These are phyloP conservation scores for Drosophila barbarae DNA, from an alignment of 2,888 invertebrate genomes.

Conservation along the genomic window DNA sequence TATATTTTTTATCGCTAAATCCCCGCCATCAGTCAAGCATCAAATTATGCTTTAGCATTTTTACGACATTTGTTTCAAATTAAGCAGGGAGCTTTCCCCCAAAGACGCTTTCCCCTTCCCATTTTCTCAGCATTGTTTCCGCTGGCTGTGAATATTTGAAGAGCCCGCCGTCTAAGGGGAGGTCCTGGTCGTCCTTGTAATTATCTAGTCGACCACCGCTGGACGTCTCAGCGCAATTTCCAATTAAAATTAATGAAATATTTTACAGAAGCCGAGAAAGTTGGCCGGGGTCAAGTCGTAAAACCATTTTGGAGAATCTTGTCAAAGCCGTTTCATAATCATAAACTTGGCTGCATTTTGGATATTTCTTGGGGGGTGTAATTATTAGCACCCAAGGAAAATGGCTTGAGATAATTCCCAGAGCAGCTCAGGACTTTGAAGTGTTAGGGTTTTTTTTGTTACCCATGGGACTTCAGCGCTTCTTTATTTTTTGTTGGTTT, in stretches of 20 bases:
- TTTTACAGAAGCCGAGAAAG: constrained; percentile 52
- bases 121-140: constrained; percentile 37
- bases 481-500: constrained; percentile 14
- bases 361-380: constrained; percentile 37
- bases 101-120: constrained; percentile 40
- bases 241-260: constrained; percentile 80
- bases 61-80: constrained; percentile 76
- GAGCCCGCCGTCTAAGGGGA: constrained; percentile 31
- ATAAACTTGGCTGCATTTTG: constrained; percentile 53
- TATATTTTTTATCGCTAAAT: constrained; percentile 44
- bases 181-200: constrained; percentile 57
- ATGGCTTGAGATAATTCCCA: constrained; percentile 49
- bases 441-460: constrained; percentile 50
- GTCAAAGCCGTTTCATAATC: constrained; percentile 71
- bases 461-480: constrained; percentile 41
- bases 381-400: constrained; percentile 63
- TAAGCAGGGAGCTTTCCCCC: constrained; percentile 52
- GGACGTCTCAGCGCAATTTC: constrained; percentile 72
- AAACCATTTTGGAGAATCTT: constrained; percentile 73
- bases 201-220: constrained; percentile 69
- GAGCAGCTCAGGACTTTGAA: constrained; percentile 55
- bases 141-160: constrained; percentile 63
- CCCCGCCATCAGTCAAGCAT: constrained; percentile 69
- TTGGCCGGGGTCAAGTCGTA: constrained; percentile 58
- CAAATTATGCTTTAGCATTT: constrained; percentile 67